A percentile compares a stretch with the other conserved stretches of the same genome.
phyloP scores from a whole-genome alignment of 2,113 vertebrate genomes.

The Cephalopholis sonnerati region DNA sequence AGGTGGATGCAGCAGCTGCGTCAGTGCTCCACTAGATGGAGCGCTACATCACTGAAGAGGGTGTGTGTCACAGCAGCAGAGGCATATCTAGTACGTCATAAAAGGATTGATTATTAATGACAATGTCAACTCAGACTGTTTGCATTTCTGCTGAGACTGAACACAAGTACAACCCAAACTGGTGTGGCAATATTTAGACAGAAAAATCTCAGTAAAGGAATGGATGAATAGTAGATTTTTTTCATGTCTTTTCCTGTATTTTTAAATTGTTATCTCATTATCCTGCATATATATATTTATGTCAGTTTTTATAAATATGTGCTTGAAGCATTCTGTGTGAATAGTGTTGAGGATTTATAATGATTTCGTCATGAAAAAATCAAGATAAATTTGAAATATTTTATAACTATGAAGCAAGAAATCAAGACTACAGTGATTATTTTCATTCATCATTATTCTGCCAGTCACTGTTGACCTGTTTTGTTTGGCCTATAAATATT shows the following conservation, averaged over 20 bases:
- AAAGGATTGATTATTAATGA: background rate
- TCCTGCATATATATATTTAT: background rate
- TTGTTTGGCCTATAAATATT: too few species aligned
- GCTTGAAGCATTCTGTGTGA: background rate
- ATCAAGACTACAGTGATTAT: background rate
- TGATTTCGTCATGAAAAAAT: background rate
- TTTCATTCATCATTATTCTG: background rate
- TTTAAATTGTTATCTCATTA: background rate
- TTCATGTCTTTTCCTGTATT: background rate
- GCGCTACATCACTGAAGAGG: background rate
- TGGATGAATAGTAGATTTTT: background rate
- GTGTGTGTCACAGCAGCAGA: background rate
- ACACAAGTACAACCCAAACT: background rate
- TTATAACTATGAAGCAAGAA: background rate
- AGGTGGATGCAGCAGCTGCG: background rate
- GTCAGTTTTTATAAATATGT: background rate
- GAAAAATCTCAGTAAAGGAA: background rate
- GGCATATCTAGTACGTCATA: background rate
- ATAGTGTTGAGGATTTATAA: background rate
- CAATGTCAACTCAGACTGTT: background rate
- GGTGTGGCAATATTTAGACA: background rate
- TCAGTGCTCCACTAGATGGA: slow-evolving; percentile 65
- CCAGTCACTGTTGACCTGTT: background rate
- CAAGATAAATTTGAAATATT: too few species aligned
- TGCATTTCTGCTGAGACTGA: background rate